A percentile compares a stretch with the other conserved stretches of the same genome.
phyloP scores from a whole-genome alignment of 2,113 vertebrate species.

The Bubo scandiacus region DNA sequence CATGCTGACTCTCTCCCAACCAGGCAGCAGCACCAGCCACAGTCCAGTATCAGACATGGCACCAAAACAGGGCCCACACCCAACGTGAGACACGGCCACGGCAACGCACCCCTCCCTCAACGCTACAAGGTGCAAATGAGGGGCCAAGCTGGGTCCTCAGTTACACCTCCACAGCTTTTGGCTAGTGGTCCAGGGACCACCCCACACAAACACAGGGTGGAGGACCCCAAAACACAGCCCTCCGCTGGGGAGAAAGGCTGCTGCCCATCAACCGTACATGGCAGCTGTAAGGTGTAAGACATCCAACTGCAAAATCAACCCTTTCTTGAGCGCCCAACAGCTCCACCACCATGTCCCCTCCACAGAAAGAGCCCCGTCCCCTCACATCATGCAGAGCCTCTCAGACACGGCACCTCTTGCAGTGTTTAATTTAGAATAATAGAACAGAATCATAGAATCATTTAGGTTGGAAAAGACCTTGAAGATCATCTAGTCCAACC shows the following conservation, averaged over 20 bases:
- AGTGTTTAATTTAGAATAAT: background rate
- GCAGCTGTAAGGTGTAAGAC: background rate
- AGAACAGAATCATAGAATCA: too few relatives aligned
- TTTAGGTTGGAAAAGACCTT: too few relatives aligned
- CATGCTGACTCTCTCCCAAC: background rate
- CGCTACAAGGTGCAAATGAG: background rate
- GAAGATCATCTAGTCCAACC: too few relatives aligned
- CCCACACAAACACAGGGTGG: background rate
- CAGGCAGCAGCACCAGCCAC: background rate
- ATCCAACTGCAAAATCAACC: background rate
- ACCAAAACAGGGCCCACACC: fast-evolving
- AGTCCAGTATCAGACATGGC: background rate
- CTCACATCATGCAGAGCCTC: background rate
- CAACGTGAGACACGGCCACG: fast-evolving
- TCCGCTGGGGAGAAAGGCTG: background rate
- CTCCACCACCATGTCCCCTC: background rate
- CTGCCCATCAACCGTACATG: fast-evolving
- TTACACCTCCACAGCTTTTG: background rate
- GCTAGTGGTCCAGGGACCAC: background rate
- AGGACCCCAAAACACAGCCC: background rate
- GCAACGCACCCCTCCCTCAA: background rate
- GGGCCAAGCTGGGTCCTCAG: background rate
- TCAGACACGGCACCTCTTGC: fast-evolving
- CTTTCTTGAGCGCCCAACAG: background rate
- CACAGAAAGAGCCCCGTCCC: background rate